Evolutionary conservation across 2,113 vertebrate species (phyloP).

Genomic region (Thamnophis sirtalis): DNA sequence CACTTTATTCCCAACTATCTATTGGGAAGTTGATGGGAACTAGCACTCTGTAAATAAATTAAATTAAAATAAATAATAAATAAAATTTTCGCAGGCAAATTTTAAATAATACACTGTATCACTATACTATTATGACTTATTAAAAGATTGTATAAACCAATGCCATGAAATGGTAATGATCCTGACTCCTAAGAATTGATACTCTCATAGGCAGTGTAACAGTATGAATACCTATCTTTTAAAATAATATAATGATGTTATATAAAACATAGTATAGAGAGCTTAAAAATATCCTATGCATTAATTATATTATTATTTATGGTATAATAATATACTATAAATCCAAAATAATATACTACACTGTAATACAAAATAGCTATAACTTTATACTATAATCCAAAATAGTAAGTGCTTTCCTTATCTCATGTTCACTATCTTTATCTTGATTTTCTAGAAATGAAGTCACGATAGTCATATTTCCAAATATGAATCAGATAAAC

Average conservation of each 20-base stretch:
- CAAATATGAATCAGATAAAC: conserved; percentile 11
- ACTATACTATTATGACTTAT: neutral
- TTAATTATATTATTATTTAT: neutral
- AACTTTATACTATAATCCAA: neutral
- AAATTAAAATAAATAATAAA: neutral
- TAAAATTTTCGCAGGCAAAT: neutral
- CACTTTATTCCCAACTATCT: neutral
- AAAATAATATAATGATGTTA: conserved; percentile 1
- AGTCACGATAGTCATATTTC: conserved; percentile 28
- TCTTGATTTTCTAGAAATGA: conserved; percentile 27
- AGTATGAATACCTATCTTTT: neutral
- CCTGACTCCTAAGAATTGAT: neutral
- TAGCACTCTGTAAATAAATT: neutral
- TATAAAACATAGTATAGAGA: conserved; percentile 11
- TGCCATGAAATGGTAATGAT: neutral
- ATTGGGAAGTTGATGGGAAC: neutral
- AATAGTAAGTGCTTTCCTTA: neutral
- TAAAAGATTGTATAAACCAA: conserved; percentile 11
- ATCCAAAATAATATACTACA: neutral
- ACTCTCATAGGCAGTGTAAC: conserved; percentile 1
- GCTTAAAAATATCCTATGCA: neutral
- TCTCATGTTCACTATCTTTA: conserved; percentile 16
- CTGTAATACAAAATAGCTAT: neutral
- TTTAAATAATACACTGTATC: neutral
- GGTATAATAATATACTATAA: neutral